Conservation (phyloP, 2,113 vertebrate genomes). For the Acrocephalus kingi region DNA sequence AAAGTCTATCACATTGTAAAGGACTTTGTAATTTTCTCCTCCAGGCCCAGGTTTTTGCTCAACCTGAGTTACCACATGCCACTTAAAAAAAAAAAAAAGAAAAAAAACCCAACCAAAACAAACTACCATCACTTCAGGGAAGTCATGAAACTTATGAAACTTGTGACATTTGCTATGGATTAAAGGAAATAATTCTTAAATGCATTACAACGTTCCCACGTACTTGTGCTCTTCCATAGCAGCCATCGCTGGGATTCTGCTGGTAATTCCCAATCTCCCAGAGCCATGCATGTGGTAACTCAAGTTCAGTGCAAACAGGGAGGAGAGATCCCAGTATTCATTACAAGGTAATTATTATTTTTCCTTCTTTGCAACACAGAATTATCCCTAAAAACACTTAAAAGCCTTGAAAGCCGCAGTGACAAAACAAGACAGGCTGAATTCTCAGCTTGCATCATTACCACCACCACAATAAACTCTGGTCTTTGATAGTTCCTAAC, state of each 20-base stretch:
- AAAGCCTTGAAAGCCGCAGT: background rate
- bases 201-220: background rate
- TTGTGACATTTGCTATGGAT: background rate
- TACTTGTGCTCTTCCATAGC: background rate
- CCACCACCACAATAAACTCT: background rate
- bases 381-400: background rate
- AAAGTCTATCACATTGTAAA: background rate
- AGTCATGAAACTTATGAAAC: background rate
- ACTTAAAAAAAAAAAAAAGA: background rate
- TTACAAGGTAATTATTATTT: background rate
- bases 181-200: background rate
- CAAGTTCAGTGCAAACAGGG: background rate
- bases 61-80: background rate
- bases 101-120: accelerated
- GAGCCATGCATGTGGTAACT: background rate
- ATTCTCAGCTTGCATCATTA: background rate
- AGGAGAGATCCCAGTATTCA: background rate
- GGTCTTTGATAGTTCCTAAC: background rate
- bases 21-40: background rate
- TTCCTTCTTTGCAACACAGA: background rate
- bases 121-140: background rate
- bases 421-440: background rate
- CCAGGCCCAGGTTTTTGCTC: background rate
- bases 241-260: accelerated
- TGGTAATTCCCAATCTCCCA: background rate